Conservation (phyloP, 2,888 invertebrate genomes). For the Drymonia ruficornis region DNA sequence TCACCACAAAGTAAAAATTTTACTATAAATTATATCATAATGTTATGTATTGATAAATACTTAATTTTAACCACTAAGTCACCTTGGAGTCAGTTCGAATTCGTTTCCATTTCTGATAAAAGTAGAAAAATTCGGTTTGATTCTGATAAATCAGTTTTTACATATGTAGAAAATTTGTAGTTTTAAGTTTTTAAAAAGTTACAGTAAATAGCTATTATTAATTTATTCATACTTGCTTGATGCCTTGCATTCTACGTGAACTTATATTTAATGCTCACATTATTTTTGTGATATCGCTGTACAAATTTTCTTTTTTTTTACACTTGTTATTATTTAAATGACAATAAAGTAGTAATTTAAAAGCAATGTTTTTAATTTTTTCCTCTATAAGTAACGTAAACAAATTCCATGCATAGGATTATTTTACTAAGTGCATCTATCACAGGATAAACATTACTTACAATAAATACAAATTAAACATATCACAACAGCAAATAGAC, state of each 20-base stretch:
- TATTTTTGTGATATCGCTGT: conserved; percentile 30
- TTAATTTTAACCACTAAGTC: too few relatives aligned
- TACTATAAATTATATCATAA: too few relatives aligned
- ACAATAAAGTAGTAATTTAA: conserved; percentile 36
- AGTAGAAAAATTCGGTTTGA: too few relatives aligned
- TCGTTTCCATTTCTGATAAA: too few relatives aligned
- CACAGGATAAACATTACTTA: background rate
- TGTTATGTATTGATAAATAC: too few relatives aligned
- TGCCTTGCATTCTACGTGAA: background rate
- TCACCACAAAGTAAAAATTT: too few relatives aligned
- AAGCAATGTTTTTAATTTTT: conserved; percentile 9
- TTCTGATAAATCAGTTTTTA: too few relatives aligned
- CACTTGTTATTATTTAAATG: conserved; percentile 29
- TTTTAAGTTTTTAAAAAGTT: too few relatives aligned
- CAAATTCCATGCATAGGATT: too few relatives aligned
- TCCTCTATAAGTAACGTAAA: background rate
- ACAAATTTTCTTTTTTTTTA: conserved; percentile 26
- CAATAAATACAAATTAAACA: background rate
- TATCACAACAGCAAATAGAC: too few relatives aligned
- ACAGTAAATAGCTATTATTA: background rate
- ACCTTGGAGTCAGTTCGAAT: too few relatives aligned
- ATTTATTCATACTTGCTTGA: background rate
- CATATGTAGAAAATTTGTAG: too few relatives aligned
- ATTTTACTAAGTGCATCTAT: background rate
- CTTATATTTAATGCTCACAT: background rate